A percentile compares a stretch with the other conserved stretches of the same genome.
These are phyloP conservation scores for Ellobium chinense DNA, from an alignment of 2,888 invertebrate genomes.

Conservation along the genomic window DNA sequence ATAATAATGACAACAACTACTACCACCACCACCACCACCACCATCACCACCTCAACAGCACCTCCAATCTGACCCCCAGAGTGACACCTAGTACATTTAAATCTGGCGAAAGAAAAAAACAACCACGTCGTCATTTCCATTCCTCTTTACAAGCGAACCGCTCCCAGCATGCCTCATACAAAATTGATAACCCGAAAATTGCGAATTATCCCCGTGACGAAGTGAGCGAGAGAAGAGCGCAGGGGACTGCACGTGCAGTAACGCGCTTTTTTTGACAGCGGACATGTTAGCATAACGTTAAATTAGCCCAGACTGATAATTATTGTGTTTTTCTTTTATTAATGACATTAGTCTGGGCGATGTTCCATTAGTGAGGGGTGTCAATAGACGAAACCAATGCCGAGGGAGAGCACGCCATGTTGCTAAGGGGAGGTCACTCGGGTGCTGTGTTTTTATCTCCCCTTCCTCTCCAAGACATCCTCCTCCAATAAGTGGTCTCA, in stretches of 20 bases:
- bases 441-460: too few relatives aligned
- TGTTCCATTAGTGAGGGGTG: slow-evolving; percentile 31
- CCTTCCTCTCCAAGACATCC: too few relatives aligned
- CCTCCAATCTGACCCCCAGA: too few relatives aligned
- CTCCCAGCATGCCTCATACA: slow-evolving; percentile 21
- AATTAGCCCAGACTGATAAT: slow-evolving; percentile 32
- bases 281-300: slow-evolving; percentile 13
- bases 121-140: too few relatives aligned
- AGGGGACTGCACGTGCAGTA: slow-evolving; percentile 24
- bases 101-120: too few relatives aligned
- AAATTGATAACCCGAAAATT: slow-evolving; percentile 39
- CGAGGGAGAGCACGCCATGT: too few relatives aligned
- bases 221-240: not conserved
- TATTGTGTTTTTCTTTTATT: slow-evolving; percentile 36
- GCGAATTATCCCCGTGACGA: slow-evolving; percentile 18
- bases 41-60: too few relatives aligned
- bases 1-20: too few relatives aligned
- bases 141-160: not conserved
- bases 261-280: not conserved
- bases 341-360: slow-evolving; percentile 4
- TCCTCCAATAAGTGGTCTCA: too few relatives aligned
- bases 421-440: too few relatives aligned
- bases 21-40: too few relatives aligned
- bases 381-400: not conserved
- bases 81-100: not conserved